A percentile compares a stretch with the other conserved stretches of the same genome.
Evolutionary conservation across 2,113 vertebrate species (phyloP).

Genomic region (Corvus hawaiiensis): DNA sequence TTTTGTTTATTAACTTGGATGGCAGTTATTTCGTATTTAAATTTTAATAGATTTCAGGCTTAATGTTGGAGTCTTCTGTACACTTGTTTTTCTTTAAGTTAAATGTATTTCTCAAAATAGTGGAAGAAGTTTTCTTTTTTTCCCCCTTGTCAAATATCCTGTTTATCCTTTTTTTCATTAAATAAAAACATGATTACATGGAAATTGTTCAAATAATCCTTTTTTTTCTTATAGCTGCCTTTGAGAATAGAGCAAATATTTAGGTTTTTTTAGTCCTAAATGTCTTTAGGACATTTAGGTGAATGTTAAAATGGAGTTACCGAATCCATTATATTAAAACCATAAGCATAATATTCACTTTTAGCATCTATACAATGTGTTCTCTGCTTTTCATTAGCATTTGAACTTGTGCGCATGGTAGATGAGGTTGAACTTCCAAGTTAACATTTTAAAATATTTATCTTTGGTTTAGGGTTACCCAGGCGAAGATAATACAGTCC

Average conservation of each 20-base stretch:
- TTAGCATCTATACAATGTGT: background rate
- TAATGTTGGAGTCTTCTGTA: background rate
- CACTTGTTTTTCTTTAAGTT: background rate
- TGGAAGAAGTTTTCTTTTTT: background rate
- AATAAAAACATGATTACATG: background rate
- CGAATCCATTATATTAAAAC: background rate
- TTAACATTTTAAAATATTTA: background rate
- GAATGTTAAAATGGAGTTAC: background rate
- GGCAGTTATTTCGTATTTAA: background rate
- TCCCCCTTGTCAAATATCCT: background rate
- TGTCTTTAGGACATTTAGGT: background rate
- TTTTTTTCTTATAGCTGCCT: background rate
- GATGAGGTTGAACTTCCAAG: background rate
- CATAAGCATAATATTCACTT: background rate
- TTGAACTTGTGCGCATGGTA: background rate
- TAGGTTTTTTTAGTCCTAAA: background rate
- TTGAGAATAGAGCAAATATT: background rate
- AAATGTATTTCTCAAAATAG: background rate
- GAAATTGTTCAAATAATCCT: background rate
- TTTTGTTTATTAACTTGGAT: background rate
- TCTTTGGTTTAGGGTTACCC: conserved; percentile 84
- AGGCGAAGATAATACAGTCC: conserved; percentile 85
- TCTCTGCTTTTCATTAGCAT: background rate
- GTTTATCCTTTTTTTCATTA: background rate
- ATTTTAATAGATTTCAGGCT: background rate